phyloP scores from a whole-genome alignment of 2,113 vertebrate species.

The Montifringilla adamsi region DNA sequence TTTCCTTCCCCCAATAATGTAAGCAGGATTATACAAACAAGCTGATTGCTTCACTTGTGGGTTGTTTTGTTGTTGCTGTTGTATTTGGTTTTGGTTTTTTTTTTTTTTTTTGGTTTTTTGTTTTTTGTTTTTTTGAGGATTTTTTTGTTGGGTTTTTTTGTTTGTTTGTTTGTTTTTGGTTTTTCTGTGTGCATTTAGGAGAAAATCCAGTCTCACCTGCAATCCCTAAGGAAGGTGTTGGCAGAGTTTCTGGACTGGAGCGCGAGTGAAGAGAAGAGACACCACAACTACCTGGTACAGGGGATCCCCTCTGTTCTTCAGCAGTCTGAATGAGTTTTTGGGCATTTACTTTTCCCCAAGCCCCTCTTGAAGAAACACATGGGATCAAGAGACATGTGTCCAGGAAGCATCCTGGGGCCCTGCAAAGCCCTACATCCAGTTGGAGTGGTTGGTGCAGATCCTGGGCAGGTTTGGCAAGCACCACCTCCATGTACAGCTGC shows the following conservation, averaged over 20 bases:
- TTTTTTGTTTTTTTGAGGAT: too few species aligned
- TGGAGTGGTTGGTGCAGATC: neutral
- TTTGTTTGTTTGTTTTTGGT: neutral
- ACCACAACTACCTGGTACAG: neutral
- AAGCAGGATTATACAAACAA: neutral
- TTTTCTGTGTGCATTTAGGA: neutral
- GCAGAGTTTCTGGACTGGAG: neutral
- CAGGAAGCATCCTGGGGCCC: rapidly evolving
- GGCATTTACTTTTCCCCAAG: neutral
- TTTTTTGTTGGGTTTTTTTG: too few species aligned
- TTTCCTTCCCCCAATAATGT: neutral
- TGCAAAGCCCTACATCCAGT: neutral
- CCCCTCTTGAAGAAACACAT: neutral
- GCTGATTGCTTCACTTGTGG: neutral
- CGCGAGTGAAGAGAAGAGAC: rapidly evolving
- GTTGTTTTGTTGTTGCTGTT: neutral
- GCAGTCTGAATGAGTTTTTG: neutral
- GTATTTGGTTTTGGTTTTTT: too few species aligned
- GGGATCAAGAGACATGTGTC: neutral
- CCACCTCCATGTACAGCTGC: neutral
- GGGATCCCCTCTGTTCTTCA: rapidly evolving
- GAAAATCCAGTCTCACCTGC: neutral
- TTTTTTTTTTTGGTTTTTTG: too few species aligned
- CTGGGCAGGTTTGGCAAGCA: neutral
- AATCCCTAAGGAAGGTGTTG: neutral